Percentiles rank a stretch among this genome's conserved stretches.
These are phyloP conservation scores for Drosophila macrospina DNA, from an alignment of 2,888 invertebrate species.

Conservation along the genomic window DNA sequence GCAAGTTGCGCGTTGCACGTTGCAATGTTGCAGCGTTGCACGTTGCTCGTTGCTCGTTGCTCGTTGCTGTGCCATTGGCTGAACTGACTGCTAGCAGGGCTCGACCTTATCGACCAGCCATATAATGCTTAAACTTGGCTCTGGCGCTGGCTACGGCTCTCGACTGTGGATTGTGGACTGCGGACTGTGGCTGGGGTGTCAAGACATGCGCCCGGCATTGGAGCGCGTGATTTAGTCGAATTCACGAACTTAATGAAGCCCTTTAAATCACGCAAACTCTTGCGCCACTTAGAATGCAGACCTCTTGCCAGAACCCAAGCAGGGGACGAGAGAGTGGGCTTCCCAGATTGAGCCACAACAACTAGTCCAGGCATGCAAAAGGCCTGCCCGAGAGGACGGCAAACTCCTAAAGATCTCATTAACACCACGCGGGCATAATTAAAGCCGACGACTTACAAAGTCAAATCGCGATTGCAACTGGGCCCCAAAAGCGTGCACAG, in stretches of 20 bases:
- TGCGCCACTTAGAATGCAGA: constrained; percentile 78
- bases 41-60: constrained; percentile 26
- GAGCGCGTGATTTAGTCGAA: constrained; percentile 86
- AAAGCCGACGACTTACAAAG: constrained; percentile 81
- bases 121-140: constrained; percentile 61
- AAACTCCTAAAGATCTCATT: constrained; percentile 83
- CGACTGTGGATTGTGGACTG: neutral
- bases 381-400: constrained; percentile 27
- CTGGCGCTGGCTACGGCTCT: neutral
- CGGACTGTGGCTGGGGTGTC: constrained; percentile 55
- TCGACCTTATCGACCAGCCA: constrained; percentile 52
- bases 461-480: constrained; percentile 79
- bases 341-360: constrained; percentile 74
- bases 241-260: constrained; percentile 86
- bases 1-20: constrained; percentile 17
- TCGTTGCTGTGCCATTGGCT: constrained; percentile 16
- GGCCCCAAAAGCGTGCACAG: constrained; percentile 63
- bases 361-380: constrained; percentile 66
- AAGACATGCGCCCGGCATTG: constrained; percentile 76
- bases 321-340: neutral
- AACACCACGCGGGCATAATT: constrained; percentile 84
- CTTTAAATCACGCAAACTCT: constrained; percentile 85
- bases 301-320: neutral
- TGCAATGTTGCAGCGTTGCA: constrained; percentile 8
- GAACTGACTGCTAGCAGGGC: constrained; percentile 21